phyloP scores from a whole-genome alignment of 2,888 invertebrate species.

The Gerris lacustris region DNA sequence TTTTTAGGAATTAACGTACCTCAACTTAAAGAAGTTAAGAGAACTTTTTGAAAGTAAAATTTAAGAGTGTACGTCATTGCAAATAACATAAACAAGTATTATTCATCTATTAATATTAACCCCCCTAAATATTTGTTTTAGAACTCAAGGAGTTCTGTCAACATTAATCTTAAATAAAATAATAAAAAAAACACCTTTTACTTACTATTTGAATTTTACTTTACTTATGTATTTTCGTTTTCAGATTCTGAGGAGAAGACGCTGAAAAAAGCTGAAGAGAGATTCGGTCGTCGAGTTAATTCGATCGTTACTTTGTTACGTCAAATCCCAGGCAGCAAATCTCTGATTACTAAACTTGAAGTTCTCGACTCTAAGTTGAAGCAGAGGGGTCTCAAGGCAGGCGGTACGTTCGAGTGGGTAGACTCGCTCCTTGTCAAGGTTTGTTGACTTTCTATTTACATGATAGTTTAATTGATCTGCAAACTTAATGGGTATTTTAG shows the following conservation, averaged over 20 bases:
- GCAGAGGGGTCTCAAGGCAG: constrained; percentile 36
- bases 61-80: no score
- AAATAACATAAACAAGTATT: no score
- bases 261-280: constrained; percentile 9
- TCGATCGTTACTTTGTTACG: constrained; percentile 6
- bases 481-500: no score
- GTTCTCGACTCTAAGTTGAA: constrained; percentile 5
- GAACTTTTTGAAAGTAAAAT: no score
- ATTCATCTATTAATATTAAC: no score
- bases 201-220: background rate
- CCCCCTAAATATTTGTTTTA: no score
- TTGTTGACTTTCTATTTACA: constrained; percentile 19
- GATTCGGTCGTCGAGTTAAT: constrained; percentile 1
- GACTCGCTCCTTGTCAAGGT: constrained; percentile 76
- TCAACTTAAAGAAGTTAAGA: no score
- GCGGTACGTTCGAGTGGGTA: constrained; percentile 89
- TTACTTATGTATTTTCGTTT: background rate
- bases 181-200: no score
- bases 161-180: no score
- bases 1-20: no score
- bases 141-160: no score
- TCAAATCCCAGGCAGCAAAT: constrained; percentile 1
- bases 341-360: background rate
- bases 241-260: constrained; percentile 9
- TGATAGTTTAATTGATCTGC: no score